phyloP scores from a whole-genome alignment of 2,888 invertebrate species.

The Lasioglossum vierecki region DNA sequence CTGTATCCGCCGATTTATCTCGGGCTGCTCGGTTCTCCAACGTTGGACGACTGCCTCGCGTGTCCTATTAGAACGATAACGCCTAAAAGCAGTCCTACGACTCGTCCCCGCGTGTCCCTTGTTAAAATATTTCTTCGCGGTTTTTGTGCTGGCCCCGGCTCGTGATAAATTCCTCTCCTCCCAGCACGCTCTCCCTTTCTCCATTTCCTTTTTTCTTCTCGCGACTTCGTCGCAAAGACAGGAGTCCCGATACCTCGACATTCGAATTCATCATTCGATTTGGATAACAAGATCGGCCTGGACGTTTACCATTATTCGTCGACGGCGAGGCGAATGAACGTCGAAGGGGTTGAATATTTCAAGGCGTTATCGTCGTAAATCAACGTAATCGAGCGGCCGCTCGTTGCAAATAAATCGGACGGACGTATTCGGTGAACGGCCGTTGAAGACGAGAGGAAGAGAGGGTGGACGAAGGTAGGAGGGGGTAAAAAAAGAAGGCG shows the following conservation, averaged over 20 bases:
- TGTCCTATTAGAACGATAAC: conserved; percentile 69
- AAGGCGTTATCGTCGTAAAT: conserved; percentile 53
- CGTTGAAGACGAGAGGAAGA: neutral
- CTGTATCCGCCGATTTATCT: conserved; percentile 57
- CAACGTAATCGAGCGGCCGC: conserved; percentile 32
- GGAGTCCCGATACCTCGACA: neutral
- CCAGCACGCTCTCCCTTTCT: neutral
- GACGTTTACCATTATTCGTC: conserved; percentile 33
- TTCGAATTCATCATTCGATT: conserved; percentile 49
- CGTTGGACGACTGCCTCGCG: conserved; percentile 55
- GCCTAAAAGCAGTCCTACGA: conserved; percentile 66
- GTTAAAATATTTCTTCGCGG: conserved; percentile 54
- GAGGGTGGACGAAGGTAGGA: conserved; percentile 2
- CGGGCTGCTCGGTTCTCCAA: conserved; percentile 32
- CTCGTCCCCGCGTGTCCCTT: conserved; percentile 38
- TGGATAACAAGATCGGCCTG: conserved; percentile 29
- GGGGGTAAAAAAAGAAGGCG: conserved; percentile 24
- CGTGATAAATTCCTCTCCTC: conserved; percentile 41
- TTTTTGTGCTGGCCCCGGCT: conserved; percentile 43
- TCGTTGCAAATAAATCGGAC: conserved; percentile 48
- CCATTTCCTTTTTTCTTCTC: neutral
- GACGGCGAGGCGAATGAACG: neutral
- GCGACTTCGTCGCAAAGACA: neutral
- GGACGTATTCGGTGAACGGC: conserved; percentile 54
- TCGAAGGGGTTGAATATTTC: conserved; percentile 6